Base-by-base conservation (phyloP, 1,140 invertebrate genomes). In the Drosophila leontia region DNA sequence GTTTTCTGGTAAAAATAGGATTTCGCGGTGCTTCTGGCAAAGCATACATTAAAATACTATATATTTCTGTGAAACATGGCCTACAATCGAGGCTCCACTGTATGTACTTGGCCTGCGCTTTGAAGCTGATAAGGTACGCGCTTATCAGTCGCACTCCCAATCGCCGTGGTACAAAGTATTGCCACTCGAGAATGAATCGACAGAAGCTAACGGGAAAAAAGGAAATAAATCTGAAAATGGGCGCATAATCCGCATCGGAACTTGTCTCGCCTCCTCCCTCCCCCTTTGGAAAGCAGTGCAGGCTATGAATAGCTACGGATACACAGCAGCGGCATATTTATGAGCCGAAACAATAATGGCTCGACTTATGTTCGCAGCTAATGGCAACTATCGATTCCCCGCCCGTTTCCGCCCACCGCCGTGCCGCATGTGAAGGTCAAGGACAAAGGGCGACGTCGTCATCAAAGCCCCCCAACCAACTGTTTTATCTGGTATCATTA, bases 371-470 rank as follows among this genome's bases (percentile, higher is more conserved):
- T 51, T 69, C 47, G 50, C 56, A 58, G 68, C 69, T 75, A 78
- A 88, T 75, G 72, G 65, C 77, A 90, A 90, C 78, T 88, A 88
- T 88, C 69, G 84, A 90, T 88, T 88, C 69, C 71, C 44, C 13
- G 9, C 32, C 34, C 51, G 34, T 70, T 61, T 57, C 29, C 12
- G 62, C 41, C n/a, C 26, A 9, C 12, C 12, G 15, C 35, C 34
- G 19, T 32, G 4, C 55, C 48, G 41, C 42, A 19, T 39, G 17
- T 55, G 62, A 87, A 88, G 80, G 84, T 90, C 84, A 88, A 71
- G 80, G 72, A 57, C 13, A 42, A 56, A 44, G n/a, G 59, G 26
- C 50, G 23, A 37, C 42, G 60, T 57, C 41, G 60, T 57, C 50
- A 64, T 57, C 41, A 47, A 50, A 32, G 23, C 23, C 7, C 57